These are phyloP conservation scores for Dynastes tityus DNA, from an alignment of 2,888 invertebrate species.

Conservation along the genomic window DNA sequence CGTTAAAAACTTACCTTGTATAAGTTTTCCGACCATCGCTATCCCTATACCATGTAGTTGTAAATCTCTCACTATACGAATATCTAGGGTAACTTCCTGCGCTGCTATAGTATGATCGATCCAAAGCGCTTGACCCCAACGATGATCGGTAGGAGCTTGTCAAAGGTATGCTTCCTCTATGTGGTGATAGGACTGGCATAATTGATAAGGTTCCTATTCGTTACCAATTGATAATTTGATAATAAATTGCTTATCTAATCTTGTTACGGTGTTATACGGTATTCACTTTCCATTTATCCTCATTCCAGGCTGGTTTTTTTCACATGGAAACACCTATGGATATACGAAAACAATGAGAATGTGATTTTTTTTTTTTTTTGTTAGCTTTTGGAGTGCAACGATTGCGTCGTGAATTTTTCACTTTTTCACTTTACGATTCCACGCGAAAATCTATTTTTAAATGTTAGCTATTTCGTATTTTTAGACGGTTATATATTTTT, in stretches of 20 bases:
- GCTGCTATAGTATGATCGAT: conserved; percentile 74
- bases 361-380: too few species aligned
- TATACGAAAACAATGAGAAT: too few species aligned
- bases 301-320: too few species aligned
- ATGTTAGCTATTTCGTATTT: conserved; percentile 33
- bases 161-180: conserved; percentile 70
- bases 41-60: conserved; percentile 73
- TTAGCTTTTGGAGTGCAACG: neutral
- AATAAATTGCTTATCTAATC: too few species aligned
- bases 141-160: conserved; percentile 72
- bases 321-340: neutral
- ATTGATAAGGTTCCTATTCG: neutral
- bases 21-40: conserved; percentile 73
- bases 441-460: conserved; percentile 29
- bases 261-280: too few species aligned
- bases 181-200: conserved; percentile 77
- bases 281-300: too few species aligned
- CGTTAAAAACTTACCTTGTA: conserved; percentile 62
- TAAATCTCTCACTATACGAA: conserved; percentile 73
- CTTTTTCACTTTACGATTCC: conserved; percentile 6
- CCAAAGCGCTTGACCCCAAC: conserved; percentile 71
- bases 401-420: neutral
- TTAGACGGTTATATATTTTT: conserved; percentile 21
- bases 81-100: conserved; percentile 70
- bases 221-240: too few species aligned